phyloP scores from a whole-genome alignment of 2,797 vertebrate species.

The Ctenopoma multispine region DNA sequence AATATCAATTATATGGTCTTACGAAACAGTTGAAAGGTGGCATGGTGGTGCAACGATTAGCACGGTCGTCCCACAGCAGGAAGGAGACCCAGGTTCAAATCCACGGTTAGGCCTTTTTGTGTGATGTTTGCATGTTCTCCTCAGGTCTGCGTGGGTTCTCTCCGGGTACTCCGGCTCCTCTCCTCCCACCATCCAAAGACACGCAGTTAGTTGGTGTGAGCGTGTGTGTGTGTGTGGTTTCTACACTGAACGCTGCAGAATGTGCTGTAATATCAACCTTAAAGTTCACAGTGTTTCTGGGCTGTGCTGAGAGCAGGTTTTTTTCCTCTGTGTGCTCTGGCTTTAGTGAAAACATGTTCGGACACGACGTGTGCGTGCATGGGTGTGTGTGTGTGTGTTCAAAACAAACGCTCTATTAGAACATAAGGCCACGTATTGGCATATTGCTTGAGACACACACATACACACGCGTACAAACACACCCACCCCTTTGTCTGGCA shows the following conservation, averaged over 20 bases:
- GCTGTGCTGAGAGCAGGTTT: constrained; percentile 33
- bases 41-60: no score
- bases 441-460: constrained; percentile 37
- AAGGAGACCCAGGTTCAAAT: no score
- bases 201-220: no score
- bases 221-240: constrained; percentile 43
- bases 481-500: constrained; percentile 66
- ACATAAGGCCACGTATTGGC: constrained; percentile 38
- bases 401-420: constrained; percentile 31
- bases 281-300: constrained; percentile 50
- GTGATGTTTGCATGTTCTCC: no score
- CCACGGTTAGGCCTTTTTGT: no score
- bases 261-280: constrained; percentile 48
- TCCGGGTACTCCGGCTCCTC: no score
- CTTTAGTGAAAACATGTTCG: constrained; percentile 59
- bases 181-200: no score
- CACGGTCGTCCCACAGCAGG: no score
- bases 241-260: constrained; percentile 44
- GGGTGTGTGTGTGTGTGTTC: constrained; percentile 5
- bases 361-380: constrained; percentile 6
- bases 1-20: background rate
- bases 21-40: no score
- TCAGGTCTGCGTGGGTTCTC: no score
- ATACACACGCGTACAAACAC: constrained; percentile 21
- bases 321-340: constrained; percentile 38